Evolutionary conservation across 2,888 invertebrate species (phyloP).

Genomic region (Papilio elwesi): DNA sequence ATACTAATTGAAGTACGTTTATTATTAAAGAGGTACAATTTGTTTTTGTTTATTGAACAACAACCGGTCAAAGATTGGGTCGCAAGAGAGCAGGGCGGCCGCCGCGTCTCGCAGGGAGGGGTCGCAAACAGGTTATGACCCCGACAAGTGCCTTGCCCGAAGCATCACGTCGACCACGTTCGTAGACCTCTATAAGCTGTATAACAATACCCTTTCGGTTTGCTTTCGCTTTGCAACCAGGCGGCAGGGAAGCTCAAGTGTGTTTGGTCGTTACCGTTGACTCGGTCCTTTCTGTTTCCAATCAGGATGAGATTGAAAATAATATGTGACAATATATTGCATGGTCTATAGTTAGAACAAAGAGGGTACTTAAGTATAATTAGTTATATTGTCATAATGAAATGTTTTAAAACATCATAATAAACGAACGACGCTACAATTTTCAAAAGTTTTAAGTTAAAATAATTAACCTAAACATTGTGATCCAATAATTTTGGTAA

Average conservation of each 20-base stretch:
- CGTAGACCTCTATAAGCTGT: conserved; percentile 60
- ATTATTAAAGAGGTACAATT: conserved; percentile 40
- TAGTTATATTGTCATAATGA: neutral
- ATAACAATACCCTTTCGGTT: conserved; percentile 52
- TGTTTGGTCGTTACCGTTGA: conserved; percentile 60
- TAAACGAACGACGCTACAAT: neutral
- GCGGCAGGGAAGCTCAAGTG: conserved; percentile 54
- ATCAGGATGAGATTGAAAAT: conserved; percentile 78
- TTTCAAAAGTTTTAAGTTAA: too few relatives aligned
- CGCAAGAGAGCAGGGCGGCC: conserved; percentile 71
- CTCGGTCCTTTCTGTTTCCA: conserved; percentile 73
- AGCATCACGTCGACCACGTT: conserved; percentile 70
- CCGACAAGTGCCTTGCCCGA: conserved; percentile 82
- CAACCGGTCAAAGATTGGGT: conserved; percentile 58
- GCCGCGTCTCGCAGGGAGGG: conserved; percentile 77
- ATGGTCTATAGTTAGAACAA: conserved; percentile 38
- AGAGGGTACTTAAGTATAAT: neutral
- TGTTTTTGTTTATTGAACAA: conserved; percentile 44
- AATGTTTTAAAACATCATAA: neutral
- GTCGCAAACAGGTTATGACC: conserved; percentile 84
- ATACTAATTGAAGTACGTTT: conserved; percentile 40
- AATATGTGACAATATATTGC: conserved; percentile 59
- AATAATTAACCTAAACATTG: neutral
- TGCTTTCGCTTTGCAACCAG: conserved; percentile 43
- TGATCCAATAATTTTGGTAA: neutral